These are phyloP conservation scores for Buteo buteo DNA, from an alignment of 2,113 vertebrate species.

Conservation along the genomic window DNA sequence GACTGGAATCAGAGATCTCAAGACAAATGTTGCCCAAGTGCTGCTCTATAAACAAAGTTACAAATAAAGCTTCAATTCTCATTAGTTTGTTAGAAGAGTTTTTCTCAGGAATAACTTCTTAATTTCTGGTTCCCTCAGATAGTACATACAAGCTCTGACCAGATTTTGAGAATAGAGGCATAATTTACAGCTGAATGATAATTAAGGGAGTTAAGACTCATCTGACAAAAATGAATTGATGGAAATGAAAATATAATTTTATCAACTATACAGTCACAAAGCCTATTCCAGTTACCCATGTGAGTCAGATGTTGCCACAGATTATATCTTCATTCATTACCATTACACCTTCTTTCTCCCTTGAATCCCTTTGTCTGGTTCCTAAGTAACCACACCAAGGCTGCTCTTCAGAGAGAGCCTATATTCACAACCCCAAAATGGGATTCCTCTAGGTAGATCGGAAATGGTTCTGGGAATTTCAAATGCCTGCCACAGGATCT, in stretches of 20 bases:
- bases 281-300: slow-evolving; percentile 12
- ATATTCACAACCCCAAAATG: slow-evolving; percentile 2
- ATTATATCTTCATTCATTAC: slow-evolving; percentile 67
- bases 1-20: neutral
- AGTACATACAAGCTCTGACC: neutral
- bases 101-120: neutral
- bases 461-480: slow-evolving; percentile 4
- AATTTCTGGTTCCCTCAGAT: neutral
- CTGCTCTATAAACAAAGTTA: neutral
- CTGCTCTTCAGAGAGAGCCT: slow-evolving; percentile 29
- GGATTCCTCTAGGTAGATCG: slow-evolving; percentile 8
- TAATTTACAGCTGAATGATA: slow-evolving; percentile 4
- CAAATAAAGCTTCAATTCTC: neutral
- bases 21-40: neutral
- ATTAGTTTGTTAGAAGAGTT: neutral
- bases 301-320: slow-evolving; percentile 55
- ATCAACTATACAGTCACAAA: slow-evolving; percentile 34
- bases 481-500: neutral
- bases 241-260: slow-evolving; percentile 43
- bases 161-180: neutral
- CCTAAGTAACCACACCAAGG: slow-evolving; percentile 67
- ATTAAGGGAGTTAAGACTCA: neutral
- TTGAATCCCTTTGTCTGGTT: slow-evolving; percentile 65
- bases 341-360: slow-evolving; percentile 36
- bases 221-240: slow-evolving; percentile 1